Percentiles rank a stretch among this genome's conserved stretches.
Conservation (phyloP, 2,888 invertebrate genomes). For the Bombylius major region DNA sequence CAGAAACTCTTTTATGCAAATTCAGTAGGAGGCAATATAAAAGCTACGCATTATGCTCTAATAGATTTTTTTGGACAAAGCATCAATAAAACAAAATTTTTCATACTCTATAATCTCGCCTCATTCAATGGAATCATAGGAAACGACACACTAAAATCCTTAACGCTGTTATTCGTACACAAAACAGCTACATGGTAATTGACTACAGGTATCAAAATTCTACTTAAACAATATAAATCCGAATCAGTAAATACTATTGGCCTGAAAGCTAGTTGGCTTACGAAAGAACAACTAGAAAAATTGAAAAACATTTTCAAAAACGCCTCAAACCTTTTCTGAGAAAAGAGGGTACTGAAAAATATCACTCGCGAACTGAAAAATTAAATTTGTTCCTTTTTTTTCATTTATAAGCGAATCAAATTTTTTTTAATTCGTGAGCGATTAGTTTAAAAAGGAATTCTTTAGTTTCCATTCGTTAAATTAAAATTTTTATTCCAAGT, state of each 20-base stretch:
- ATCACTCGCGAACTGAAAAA: no score
- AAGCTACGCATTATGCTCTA: constrained; percentile 10
- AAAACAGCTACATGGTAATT: constrained; percentile 8
- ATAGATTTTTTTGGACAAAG: constrained; percentile 3
- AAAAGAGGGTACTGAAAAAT: no score
- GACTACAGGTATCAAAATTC: background rate
- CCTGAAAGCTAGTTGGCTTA: background rate
- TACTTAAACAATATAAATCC: constrained; percentile 1
- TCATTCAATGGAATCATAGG: constrained; percentile 10
- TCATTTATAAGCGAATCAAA: no score
- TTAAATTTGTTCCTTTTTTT: no score
- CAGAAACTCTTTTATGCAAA: constrained; percentile 10
- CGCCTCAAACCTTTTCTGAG: background rate
- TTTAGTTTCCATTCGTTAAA: no score
- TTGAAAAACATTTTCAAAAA: background rate
- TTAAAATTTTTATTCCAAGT: no score
- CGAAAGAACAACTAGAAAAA: background rate
- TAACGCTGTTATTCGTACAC: constrained; percentile 4
- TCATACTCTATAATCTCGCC: constrained; percentile 5
- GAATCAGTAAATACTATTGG: constrained; percentile 3
- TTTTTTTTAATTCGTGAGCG: no score
- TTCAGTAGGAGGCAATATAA: constrained; percentile 10
- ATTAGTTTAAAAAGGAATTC: no score
- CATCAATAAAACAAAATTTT: constrained; percentile 7
- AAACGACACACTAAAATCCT: constrained; percentile 6